phyloP scores from a whole-genome alignment of 2,113 vertebrate genomes.

The Haemorhous mexicanus region DNA sequence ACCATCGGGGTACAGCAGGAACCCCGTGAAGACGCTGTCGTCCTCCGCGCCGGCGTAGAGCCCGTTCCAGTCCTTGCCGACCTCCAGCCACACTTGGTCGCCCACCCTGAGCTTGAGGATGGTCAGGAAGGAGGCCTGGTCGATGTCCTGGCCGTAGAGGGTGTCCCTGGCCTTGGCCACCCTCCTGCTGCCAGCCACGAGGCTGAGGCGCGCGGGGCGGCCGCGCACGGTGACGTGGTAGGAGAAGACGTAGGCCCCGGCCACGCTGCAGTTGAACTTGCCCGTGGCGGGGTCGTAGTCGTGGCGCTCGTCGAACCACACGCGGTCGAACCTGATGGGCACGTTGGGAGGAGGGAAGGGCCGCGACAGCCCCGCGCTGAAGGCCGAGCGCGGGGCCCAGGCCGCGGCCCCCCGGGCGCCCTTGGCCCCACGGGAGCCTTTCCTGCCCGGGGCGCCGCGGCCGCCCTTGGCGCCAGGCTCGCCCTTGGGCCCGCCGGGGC shows the following conservation, averaged over 20 bases:
- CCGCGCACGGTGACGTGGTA: slow-evolving; percentile 93
- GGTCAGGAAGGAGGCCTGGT: slow-evolving; percentile 89
- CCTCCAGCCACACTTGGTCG: slow-evolving; percentile 95
- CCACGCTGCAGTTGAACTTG: slow-evolving; percentile 87
- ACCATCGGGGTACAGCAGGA: slow-evolving; percentile 86
- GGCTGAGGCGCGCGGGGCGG: slow-evolving; percentile 83
- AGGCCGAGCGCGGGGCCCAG: slow-evolving; percentile 76
- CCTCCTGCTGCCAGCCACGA: slow-evolving; percentile 83
- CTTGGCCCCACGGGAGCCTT: slow-evolving; percentile 85
- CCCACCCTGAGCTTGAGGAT: slow-evolving; percentile 81
- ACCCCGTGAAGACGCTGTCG: slow-evolving; percentile 93
- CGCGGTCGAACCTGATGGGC: slow-evolving; percentile 89
- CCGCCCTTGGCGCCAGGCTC: slow-evolving; percentile 81
- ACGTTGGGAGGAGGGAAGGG: slow-evolving; percentile 88
- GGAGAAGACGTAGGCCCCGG: slow-evolving; percentile 90
- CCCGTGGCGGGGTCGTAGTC: slow-evolving; percentile 82
- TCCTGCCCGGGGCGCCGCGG: slow-evolving; percentile 83
- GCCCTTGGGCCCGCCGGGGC: slow-evolving; percentile 73
- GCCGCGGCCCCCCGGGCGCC: slow-evolving; percentile 76
- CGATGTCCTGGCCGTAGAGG: slow-evolving; percentile 90
- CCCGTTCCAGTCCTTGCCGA: slow-evolving; percentile 91
- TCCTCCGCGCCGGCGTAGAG: slow-evolving; percentile 89
- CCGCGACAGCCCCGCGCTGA: slow-evolving; percentile 89
- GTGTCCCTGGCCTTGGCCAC: slow-evolving; percentile 87
- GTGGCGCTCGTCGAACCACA: slow-evolving; percentile 87